phyloP scores from a whole-genome alignment of 2,113 vertebrate genomes.

The Euleptes europaea region DNA sequence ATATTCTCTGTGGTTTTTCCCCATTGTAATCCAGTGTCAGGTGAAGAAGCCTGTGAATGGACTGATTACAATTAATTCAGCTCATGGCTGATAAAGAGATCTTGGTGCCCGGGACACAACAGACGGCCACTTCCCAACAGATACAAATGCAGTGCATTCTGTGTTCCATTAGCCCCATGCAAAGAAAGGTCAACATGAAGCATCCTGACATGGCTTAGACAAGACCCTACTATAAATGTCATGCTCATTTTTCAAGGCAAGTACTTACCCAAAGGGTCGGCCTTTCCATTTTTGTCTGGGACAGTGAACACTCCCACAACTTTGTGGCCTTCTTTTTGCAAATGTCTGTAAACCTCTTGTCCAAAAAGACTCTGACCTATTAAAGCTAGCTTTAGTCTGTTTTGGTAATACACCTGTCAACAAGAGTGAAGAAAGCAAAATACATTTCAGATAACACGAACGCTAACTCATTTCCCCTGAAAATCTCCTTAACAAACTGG shows the following conservation, averaged over 20 bases:
- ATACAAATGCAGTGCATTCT: neutral
- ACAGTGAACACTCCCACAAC: slow-evolving; percentile 97
- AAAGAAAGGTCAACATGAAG: neutral
- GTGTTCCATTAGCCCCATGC: too few species aligned
- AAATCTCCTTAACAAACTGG: slow-evolving; percentile 1
- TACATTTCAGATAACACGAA: slow-evolving; percentile 11
- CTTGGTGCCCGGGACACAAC: neutral
- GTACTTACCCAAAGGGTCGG: slow-evolving; percentile 93
- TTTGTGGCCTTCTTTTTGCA: slow-evolving; percentile 91
- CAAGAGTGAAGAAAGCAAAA: slow-evolving; percentile 37
- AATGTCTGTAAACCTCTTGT: slow-evolving; percentile 92
- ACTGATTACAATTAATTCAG: neutral
- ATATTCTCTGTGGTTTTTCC: too few species aligned
- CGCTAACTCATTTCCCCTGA: neutral
- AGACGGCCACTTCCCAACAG: neutral
- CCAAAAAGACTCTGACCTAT: slow-evolving; percentile 98
- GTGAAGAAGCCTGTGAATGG: neutral
- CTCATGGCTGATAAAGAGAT: neutral
- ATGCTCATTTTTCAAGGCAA: neutral
- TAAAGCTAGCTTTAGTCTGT: slow-evolving; percentile 90
- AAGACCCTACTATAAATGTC: neutral
- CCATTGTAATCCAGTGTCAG: too few species aligned
- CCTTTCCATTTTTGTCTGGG: slow-evolving; percentile 95
- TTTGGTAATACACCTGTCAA: slow-evolving; percentile 84
- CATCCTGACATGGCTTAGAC: neutral